Base-by-base conservation (phyloP, 2,797 vertebrate species). In the Scomberomorus guttatus region DNA sequence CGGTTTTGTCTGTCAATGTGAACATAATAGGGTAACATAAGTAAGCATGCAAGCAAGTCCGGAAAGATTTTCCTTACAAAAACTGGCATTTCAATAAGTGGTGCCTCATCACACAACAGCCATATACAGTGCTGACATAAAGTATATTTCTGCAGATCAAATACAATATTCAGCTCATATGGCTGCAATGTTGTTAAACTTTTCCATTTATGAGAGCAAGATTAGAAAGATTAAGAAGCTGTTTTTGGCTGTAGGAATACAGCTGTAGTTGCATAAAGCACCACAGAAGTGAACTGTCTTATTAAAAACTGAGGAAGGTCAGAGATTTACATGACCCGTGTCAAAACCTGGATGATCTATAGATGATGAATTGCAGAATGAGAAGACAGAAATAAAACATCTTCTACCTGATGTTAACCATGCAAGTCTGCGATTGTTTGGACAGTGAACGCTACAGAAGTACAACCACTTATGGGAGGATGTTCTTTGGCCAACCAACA, bases 401-500 rank as follows among this genome's bases (percentile, higher is more conserved):
- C n/a, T 52, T 72, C 46, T 22, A 63, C 32, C 50, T 72, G 75
- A 89, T n/a, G 37, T 54, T 87, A 85, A 79, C 83, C 83, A 82
- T 83, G 70, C 57, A 32, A 64, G 74, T 79, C 81, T 87, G 64
- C 46, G 34, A 75, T 68, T 79, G 75, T 84, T 81, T 84, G 75
- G 85, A 81, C 75, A 63, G 60, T 29, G 34, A 80, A 84, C 1
- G 50, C 77, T 72, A 72, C 84, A 90, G 80, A 89, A 86, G 75
- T 86, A 87, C 63, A 77, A 82, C 80, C 84, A 87, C 87, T 91
- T 88, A 74, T 79, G 73, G 81, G 65, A 89, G 82, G 88, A 89
- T 90, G 83, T 91, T 89, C 65, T 75, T 87, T 92, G 86, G 92
- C 91, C 86, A 91, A 83, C 86, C 66, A 90, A 93, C 89, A 93